Base-by-base conservation (phyloP, 2,797 vertebrate species). In the Meda fulgida region DNA sequence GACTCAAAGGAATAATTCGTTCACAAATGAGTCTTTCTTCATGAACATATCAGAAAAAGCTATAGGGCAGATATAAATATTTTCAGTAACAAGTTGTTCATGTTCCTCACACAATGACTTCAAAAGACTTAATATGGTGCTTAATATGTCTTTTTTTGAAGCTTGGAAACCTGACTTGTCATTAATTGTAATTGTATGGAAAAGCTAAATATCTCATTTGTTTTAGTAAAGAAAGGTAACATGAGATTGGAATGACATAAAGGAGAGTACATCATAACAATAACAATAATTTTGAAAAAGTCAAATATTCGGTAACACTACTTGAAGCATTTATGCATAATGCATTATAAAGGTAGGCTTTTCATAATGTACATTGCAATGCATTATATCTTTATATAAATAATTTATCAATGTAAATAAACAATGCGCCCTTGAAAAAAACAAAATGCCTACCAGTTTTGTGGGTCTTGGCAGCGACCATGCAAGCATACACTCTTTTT, bases 401-500 rank as follows among this genome's bases (percentile, higher is more conserved):
- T 26, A 6, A 23, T 63, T 26, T 29, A 5, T 63, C 43, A 46
- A 16, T 46, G 46, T 46, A 46, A 46, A 16, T 16, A 16, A 16
- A 46, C 46, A 46, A 46, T 46, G 46, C 16, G 13, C 13, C 14
- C 13, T 4, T 46, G 46, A 16, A 46, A 46, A 46, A 46, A 46
- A 16, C 14, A 5, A 14, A 46, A 46, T 46, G 46, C 46, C 46
- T 46, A 14, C 43, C 4, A 46, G 46, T 46, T 63, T 63, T 63
- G n/a, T 63, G 58, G 58, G n/a, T 58, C n/a, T 3, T 23, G 51
- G 21, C 53, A 23, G 53, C 1, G 9, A 58, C 55, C 55, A 29
- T 18, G 29, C 26, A 55, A 60, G 55, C 48, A 55, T 75, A 69
- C 71, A 78, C 71, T 76, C 55, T 29, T 53, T 43, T 72, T 86